Evolutionary conservation across 2,888 invertebrate genomes (phyloP).

Genomic region (Antitype chi): DNA sequence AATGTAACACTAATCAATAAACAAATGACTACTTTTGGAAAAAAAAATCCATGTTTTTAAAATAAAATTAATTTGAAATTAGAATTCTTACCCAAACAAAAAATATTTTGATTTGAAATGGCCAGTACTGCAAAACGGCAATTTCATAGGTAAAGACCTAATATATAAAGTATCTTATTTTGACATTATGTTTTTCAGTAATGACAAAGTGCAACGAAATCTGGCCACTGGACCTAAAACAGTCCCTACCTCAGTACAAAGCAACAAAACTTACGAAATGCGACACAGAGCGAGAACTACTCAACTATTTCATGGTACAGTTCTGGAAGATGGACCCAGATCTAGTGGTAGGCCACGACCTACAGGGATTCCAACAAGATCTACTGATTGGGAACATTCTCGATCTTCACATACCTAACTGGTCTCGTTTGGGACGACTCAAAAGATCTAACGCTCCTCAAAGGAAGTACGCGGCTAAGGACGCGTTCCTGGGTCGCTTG

Average conservation of each 20-base stretch:
- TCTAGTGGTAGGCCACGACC: conserved; percentile 98
- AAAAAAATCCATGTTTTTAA: too few species aligned
- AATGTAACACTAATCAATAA: too few species aligned
- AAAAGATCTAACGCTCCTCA: conserved; percentile 92
- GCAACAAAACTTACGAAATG: conserved; percentile 94
- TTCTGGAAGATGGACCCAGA: conserved; percentile 98
- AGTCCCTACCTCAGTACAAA: conserved; percentile 92
- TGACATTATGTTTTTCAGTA: conserved; percentile 88
- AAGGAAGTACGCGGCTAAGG: conserved; percentile 89
- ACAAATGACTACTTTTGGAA: too few species aligned
- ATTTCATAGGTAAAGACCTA: too few species aligned
- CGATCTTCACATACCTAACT: conserved; percentile 94
- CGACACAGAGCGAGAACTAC: conserved; percentile 96
- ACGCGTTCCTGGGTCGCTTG: conserved; percentile 94
- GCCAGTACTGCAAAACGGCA: too few species aligned
- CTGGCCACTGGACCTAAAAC: conserved; percentile 96
- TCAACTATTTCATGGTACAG: conserved; percentile 96
- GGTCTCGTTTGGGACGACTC: conserved; percentile 97
- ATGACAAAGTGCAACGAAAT: conserved; percentile 95
- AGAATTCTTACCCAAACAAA: too few species aligned
- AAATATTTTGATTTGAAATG: too few species aligned
- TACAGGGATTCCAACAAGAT: conserved; percentile 97
- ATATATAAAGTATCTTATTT: background rate
- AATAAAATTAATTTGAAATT: too few species aligned
- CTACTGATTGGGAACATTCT: conserved; percentile 96